Percentiles rank a stretch among this genome's conserved stretches.
Evolutionary conservation across 2,113 vertebrate genomes (phyloP).

Genomic region (Daubentonia madagascariensis): DNA sequence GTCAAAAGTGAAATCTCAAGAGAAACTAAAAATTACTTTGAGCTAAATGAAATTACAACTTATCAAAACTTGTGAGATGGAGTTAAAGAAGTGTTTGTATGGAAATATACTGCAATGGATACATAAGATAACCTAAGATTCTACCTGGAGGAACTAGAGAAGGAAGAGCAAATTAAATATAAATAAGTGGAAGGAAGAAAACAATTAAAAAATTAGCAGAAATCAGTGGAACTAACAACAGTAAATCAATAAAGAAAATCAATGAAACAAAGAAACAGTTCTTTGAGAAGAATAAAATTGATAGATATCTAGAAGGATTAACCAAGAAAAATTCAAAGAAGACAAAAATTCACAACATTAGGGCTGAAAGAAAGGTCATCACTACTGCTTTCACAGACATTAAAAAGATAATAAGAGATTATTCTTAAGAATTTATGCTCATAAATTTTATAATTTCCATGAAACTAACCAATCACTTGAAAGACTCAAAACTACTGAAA

Average conservation of each 20-base stretch:
- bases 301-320: background rate
- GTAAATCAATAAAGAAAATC: background rate
- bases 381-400: background rate
- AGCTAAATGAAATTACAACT: background rate
- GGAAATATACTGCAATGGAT: background rate
- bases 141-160: background rate
- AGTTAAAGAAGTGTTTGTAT: background rate
- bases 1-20: background rate
- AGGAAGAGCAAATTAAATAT: background rate
- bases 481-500: background rate
- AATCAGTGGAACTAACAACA: background rate
- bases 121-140: background rate
- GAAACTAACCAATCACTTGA: background rate
- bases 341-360: background rate
- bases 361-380: background rate
- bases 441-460: background rate
- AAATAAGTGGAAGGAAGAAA: background rate
- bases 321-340: background rate
- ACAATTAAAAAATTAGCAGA: background rate
- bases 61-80: background rate
- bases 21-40: background rate
- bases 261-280: background rate
- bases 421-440: background rate
- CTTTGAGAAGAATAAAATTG: background rate
- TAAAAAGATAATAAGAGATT: background rate